phyloP scores from a whole-genome alignment of 2,113 vertebrate species.

The Elgaria multicarinata region DNA sequence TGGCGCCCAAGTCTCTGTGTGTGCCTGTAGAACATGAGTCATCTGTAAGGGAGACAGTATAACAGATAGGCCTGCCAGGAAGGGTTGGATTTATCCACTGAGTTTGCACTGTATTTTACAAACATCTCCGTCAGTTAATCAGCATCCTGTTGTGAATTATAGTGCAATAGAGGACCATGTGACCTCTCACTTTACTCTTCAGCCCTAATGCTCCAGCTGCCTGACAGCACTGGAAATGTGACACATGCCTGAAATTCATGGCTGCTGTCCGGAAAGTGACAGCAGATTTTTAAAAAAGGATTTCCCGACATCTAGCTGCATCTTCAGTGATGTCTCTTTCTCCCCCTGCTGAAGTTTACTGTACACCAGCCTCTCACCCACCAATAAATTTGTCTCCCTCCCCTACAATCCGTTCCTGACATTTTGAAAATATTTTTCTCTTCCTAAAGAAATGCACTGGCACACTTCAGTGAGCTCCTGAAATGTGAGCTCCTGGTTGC shows the following conservation, averaged over 20 bases:
- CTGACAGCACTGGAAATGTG: slow-evolving; percentile 51
- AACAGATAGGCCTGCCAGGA: slow-evolving; percentile 46
- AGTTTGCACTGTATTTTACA: slow-evolving; percentile 50
- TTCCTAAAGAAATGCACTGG: background rate
- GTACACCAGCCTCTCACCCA: background rate
- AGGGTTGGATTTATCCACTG: slow-evolving; percentile 11
- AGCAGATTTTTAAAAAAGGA: slow-evolving; percentile 38
- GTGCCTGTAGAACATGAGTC: slow-evolving; percentile 22
- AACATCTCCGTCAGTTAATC: slow-evolving; percentile 40
- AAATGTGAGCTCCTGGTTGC: background rate
- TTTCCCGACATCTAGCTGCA: slow-evolving; percentile 35
- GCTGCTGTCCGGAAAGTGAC: slow-evolving; percentile 50
- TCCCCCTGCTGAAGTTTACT: background rate
- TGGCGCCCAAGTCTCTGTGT: background rate
- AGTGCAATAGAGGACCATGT: slow-evolving; percentile 22
- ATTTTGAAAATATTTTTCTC: background rate
- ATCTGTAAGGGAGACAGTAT: slow-evolving; percentile 27
- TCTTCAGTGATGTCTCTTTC: background rate
- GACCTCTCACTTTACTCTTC: slow-evolving; percentile 45
- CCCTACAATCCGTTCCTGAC: background rate
- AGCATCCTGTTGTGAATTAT: slow-evolving; percentile 56
- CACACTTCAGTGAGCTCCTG: background rate
- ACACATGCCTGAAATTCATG: slow-evolving; percentile 53
- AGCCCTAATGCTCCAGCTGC: slow-evolving; percentile 49
- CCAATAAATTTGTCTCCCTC: background rate